Evolutionary conservation across 2,113 vertebrate species (phyloP), one percentile per base, ranked within the genome.

Genomic region (Crypturellus undulatus): DNA sequence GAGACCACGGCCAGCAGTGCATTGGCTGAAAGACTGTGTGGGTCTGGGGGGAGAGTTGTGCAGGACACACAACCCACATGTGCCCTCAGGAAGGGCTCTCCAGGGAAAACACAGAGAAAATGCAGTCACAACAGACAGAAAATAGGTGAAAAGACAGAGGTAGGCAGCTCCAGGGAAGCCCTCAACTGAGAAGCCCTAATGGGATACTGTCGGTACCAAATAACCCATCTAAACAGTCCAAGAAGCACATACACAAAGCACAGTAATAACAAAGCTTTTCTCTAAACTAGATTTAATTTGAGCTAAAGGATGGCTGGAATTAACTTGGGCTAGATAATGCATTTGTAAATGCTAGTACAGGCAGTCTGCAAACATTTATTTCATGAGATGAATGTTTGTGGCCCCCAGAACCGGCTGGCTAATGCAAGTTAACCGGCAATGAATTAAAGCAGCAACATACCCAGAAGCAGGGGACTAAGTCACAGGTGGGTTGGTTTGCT

Each of bases 271-370:
- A 14, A 52, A 91, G 62, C 73, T 88, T 82, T 72, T 90, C 69
- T 84, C 67, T 76, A 26, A 19, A 63, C 76, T 76, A 89, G 92
- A 95, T 90, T 96, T 93, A 96, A 96, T 95, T 96, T 93, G 92
- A 65, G 85, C 96, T 96, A 96, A 96, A 96, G 89, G 83, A 94
- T 90, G 79, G 70, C 69, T 96, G 84, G 91, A 95, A 96, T 95
- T 94, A 95, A 93, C 90, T 90, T 72, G 7, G 7, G 58, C 93
- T 93, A 93, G 92, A 94, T 94, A 96, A 94, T 90, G 70, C 79
- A 93, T 91, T 85, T 93, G 83, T 96, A 95, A 95, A 94, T 90
- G 88, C 92, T 94, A 76, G 90, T 65, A 64, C 26, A 95, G 68
- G 36, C 90, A 84, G 73, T 82, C 92, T 89, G 90, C 77, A 94